Evolutionary conservation across 1,140 invertebrate species (phyloP).

Genomic region (Oedothorax gibbosus): DNA sequence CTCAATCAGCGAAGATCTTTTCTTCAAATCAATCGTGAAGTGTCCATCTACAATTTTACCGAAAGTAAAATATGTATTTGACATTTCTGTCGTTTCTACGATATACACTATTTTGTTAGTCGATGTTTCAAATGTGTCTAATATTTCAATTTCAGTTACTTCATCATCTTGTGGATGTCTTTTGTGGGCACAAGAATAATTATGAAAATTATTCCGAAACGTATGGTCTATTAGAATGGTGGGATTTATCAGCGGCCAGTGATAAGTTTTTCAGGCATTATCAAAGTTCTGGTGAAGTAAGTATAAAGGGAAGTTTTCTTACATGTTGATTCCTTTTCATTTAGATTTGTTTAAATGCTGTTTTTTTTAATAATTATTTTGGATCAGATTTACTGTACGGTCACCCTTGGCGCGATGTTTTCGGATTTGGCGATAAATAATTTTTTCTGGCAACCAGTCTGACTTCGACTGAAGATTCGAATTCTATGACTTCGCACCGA

Average conservation of each 20-base stretch:
- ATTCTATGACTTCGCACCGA: too few relatives aligned
- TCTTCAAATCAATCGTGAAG: conserved; percentile 24
- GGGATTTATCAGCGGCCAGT: conserved; percentile 28
- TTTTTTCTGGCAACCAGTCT: too few relatives aligned
- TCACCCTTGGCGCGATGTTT: too few relatives aligned
- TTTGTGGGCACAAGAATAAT: conserved; percentile 12
- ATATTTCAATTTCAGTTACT: conserved; percentile 22
- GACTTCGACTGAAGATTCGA: too few relatives aligned
- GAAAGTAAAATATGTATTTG: not conserved
- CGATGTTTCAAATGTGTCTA: not conserved
- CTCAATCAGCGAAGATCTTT: not conserved
- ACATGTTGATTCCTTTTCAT: not conserved
- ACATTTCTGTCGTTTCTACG: not conserved
- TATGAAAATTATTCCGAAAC: conserved; percentile 42
- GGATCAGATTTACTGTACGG: too few relatives aligned
- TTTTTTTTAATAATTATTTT: too few relatives aligned
- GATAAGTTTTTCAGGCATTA: not conserved
- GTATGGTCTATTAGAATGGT: conserved; percentile 45
- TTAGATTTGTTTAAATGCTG: not conserved
- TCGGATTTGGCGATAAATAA: too few relatives aligned
- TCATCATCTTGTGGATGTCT: conserved; percentile 41
- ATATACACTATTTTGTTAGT: not conserved
- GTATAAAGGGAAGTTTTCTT: not conserved
- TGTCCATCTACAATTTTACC: conserved; percentile 8
- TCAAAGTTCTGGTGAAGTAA: conserved; percentile 17